Evolutionary conservation across 2,888 invertebrate species (phyloP), one percentile per base, ranked within the genome.

Genomic region (Mesorhabditis sp.): DNA sequence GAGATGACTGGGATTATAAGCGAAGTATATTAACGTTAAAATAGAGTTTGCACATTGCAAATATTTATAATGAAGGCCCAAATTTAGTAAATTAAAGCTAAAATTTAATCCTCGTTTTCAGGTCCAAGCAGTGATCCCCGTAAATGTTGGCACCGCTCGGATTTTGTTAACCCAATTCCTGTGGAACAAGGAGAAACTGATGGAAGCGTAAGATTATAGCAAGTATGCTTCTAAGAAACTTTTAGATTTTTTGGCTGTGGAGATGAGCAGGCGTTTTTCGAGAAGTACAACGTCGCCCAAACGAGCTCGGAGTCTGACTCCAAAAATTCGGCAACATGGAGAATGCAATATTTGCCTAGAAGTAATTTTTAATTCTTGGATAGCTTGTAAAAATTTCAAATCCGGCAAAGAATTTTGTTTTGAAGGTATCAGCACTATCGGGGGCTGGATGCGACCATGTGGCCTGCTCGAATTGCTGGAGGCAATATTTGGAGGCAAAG

Each of bases 181-280:
- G 90, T 98, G 97, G 97, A 97, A 98, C 87, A 95, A 94, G 88
- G 97, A 97, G 87, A 95, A 95, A 88, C 89, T 98, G 76, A 93
- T 97, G 92, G 97, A 98, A 88, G 90, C 93, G 87, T 95, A 92
- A 71, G 76, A 72, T 28, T 28, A 28, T 28, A 28, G 28, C 28
- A 28, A 28, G 28, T 28, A 28, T 28, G 2, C 28, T 28, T 28
- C 28, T 28, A 28, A 28, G 1, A 2, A 28, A 28, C 2, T 28
- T 28, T 28, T 28, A 28, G 28, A 28, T 28, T 28, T 28, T 28
- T 28, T 28, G 28, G 28, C 28, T 28, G 28, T 28, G 28, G 28
- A 28, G 28, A 28, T 28, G 28, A 28, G 28, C 28, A 28, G 28
- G 28, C 28, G 28, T 28, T 28, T 28, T 28, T 28, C 28, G 28